A percentile compares a stretch with the other conserved stretches of the same genome.
phyloP scores from a whole-genome alignment of 2,797 vertebrate species.

The Uromys caudimaculatus region DNA sequence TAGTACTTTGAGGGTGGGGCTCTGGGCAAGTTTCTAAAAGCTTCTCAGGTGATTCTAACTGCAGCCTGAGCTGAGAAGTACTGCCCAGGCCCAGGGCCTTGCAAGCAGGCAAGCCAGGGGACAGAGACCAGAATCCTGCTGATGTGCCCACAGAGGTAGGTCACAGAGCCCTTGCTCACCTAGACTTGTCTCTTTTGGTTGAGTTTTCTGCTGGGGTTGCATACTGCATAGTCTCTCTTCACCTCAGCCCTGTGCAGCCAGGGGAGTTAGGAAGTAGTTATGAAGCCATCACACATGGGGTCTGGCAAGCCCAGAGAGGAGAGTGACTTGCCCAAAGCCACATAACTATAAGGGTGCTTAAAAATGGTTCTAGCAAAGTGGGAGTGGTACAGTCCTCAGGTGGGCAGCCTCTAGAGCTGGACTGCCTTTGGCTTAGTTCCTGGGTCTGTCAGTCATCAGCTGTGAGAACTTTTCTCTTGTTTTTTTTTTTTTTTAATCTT shows the following conservation, averaged over 20 bases:
- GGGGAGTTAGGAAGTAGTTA: conserved; percentile 22
- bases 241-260: not conserved
- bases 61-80: not conserved
- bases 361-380: not conserved
- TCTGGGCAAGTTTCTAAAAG: conserved; percentile 30
- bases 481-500: not conserved
- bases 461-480: conserved; percentile 39
- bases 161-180: not conserved
- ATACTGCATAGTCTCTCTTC: not conserved
- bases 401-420: not conserved
- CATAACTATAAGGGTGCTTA: not conserved
- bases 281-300: not conserved
- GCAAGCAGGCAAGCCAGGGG: not conserved
- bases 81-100: not conserved
- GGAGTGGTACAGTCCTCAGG: not conserved
- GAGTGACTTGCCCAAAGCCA: not conserved
- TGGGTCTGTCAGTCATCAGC: not conserved
- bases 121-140: not conserved
- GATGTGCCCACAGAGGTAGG: not conserved
- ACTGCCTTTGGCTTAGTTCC: conserved; percentile 13
- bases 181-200: not conserved
- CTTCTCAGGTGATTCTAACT: conserved; percentile 51
- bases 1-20: conserved; percentile 41
- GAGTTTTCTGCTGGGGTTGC: not conserved
- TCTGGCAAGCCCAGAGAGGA: not conserved